Conservation (phyloP, 2,797 vertebrate genomes). For the Neoniphon sammara region DNA sequence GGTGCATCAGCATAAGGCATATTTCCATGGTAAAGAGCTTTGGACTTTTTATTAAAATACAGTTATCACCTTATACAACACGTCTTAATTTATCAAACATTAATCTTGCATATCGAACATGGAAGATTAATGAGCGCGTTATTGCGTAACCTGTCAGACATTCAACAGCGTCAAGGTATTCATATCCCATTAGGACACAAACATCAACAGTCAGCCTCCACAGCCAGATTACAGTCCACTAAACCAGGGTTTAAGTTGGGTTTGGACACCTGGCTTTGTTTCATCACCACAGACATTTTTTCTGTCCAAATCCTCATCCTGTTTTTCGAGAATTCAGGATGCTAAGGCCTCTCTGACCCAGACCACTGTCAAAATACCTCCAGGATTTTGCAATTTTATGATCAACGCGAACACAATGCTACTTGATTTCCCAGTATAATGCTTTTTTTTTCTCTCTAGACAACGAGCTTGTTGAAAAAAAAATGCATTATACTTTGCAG, state of each 20-base stretch:
- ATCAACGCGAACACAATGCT: background rate
- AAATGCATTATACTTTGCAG: background rate
- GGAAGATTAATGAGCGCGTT: too few relatives aligned
- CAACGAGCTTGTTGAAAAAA: background rate
- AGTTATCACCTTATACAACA: background rate
- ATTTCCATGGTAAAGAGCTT: background rate
- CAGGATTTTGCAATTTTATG: background rate
- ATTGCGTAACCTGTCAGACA: too few relatives aligned
- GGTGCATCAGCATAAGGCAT: constrained; percentile 18
- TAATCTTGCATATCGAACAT: too few relatives aligned
- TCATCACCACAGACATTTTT: background rate
- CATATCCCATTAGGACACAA: background rate
- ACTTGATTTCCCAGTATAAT: background rate
- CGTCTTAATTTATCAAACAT: background rate
- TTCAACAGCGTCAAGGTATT: constrained; percentile 18
- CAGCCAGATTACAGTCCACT: background rate
- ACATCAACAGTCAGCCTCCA: background rate
- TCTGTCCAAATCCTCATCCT: background rate
- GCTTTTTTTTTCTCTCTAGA: too few relatives aligned
- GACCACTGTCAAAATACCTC: background rate
- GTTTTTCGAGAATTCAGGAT: too few relatives aligned
- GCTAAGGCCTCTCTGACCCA: too few relatives aligned
- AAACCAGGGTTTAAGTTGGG: too few relatives aligned
- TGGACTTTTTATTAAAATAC: background rate
- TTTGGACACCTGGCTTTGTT: background rate